phyloP scores from a whole-genome alignment of 2,888 invertebrate genomes.

The Eristalis tenax region DNA sequence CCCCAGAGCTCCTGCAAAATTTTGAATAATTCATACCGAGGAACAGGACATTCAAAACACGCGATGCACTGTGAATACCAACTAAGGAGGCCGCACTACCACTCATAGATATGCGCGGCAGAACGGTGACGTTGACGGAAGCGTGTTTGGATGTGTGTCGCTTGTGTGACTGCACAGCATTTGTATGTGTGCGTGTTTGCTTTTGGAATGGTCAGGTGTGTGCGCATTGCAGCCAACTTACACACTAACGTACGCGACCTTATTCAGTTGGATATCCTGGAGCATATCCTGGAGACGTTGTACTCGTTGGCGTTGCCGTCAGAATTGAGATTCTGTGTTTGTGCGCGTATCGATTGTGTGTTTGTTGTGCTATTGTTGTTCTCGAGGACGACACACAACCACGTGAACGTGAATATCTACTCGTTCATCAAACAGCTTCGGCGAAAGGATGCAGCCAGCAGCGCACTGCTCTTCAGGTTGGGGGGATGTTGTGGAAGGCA shows the following conservation, averaged over 20 bases:
- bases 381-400: conserved; percentile 22
- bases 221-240: conserved; percentile 68
- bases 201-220: conserved; percentile 71
- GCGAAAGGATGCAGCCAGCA: conserved; percentile 58
- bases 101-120: conserved; percentile 68
- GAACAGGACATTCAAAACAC: conserved; percentile 81
- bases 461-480: background rate
- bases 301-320: conserved; percentile 29
- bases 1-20: conserved; percentile 74
- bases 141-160: conserved; percentile 6
- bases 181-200: conserved; percentile 11
- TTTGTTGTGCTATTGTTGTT: conserved; percentile 22
- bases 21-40: conserved; percentile 81
- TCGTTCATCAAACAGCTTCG: background rate
- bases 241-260: conserved; percentile 45
- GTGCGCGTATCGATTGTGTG: conserved; percentile 62
- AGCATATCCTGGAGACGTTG: conserved; percentile 56
- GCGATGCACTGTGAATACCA: conserved; percentile 81
- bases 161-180: conserved; percentile 32
- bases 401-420: background rate
- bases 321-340: conserved; percentile 62
- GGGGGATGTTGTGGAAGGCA: conserved; percentile 56
- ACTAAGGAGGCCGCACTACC: conserved; percentile 68
- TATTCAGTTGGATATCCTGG: conserved; percentile 61
- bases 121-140: conserved; percentile 45